Conservation (phyloP, 2,888 invertebrate genomes). For the Eupithecia dodoneata region DNA sequence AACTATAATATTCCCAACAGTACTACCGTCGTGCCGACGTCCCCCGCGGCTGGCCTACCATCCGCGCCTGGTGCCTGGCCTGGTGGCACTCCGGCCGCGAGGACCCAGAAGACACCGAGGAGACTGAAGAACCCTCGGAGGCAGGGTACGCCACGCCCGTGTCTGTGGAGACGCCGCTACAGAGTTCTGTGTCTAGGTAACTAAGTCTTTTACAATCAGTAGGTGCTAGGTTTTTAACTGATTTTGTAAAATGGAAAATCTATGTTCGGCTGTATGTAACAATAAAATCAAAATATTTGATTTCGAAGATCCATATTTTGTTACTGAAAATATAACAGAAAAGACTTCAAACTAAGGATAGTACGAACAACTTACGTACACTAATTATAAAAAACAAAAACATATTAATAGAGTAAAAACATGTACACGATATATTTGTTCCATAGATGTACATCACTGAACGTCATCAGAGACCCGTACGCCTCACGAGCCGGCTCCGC, state of each 20-base stretch:
- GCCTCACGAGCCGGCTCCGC: slow-evolving; percentile 82
- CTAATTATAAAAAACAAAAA: no score
- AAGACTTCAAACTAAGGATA: no score
- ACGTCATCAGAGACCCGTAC: slow-evolving; percentile 91
- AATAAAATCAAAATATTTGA: no score
- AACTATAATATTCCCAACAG: slow-evolving; percentile 50
- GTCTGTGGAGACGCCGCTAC: slow-evolving; percentile 93
- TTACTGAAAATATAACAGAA: no score
- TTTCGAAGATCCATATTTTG: no score
- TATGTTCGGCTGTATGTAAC: no score
- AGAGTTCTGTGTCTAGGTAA: slow-evolving; percentile 92
- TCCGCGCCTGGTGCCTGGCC: slow-evolving; percentile 92
- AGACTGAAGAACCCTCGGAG: slow-evolving; percentile 91
- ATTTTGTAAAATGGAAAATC: no score
- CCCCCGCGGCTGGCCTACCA: slow-evolving; percentile 78
- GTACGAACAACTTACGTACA: no score
- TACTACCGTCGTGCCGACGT: slow-evolving; percentile 56
- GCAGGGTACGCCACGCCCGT: slow-evolving; percentile 91
- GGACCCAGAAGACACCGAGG: slow-evolving; percentile 90
- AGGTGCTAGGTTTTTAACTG: no score
- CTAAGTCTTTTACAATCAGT: slow-evolving; percentile 52
- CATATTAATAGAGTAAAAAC: background rate
- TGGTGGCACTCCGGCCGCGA: slow-evolving; percentile 96
- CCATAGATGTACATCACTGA: slow-evolving; percentile 90
- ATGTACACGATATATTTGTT: background rate